phyloP scores from a whole-genome alignment of 2,888 invertebrate genomes.

The Lasioglossum malachurum region DNA sequence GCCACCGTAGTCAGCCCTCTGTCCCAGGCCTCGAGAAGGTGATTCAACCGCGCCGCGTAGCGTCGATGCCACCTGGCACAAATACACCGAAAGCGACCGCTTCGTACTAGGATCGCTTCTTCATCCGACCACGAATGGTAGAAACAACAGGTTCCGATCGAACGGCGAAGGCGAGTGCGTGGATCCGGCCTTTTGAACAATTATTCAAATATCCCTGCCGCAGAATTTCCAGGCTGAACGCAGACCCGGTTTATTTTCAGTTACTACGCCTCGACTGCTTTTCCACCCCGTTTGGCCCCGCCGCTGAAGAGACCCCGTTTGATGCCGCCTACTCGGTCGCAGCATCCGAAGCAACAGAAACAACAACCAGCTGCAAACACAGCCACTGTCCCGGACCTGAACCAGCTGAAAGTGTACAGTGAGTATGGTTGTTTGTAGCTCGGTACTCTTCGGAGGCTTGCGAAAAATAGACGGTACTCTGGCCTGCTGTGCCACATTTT shows the following conservation, averaged over 20 bases:
- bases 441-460: not conserved
- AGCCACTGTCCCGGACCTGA: constrained; percentile 84
- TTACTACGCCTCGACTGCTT: constrained; percentile 88
- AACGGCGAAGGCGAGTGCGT: not conserved
- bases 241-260: constrained; percentile 83
- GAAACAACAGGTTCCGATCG: not conserved
- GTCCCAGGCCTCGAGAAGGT: not conserved
- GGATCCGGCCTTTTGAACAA: constrained; percentile 5
- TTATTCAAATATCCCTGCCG: constrained; percentile 23
- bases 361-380: constrained; percentile 80
- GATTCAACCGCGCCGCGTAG: not conserved
- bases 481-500: not conserved
- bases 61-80: not conserved
- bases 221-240: constrained; percentile 8
- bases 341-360: constrained; percentile 80
- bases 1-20: not conserved
- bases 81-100: too few relatives aligned
- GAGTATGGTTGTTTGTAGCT: constrained; percentile 81
- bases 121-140: not conserved
- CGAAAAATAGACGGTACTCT: not conserved
- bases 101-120: not conserved
- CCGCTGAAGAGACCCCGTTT: constrained; percentile 88
- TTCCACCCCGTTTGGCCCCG: constrained; percentile 87
- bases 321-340: constrained; percentile 85
- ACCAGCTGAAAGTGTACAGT: constrained; percentile 89